Evolutionary conservation across 37 sponge, comb jelly and placozoan genomes (phyloP), one percentile per base, ranked within the genome.

Genomic region (Halisarca cf. caerulea): DNA sequence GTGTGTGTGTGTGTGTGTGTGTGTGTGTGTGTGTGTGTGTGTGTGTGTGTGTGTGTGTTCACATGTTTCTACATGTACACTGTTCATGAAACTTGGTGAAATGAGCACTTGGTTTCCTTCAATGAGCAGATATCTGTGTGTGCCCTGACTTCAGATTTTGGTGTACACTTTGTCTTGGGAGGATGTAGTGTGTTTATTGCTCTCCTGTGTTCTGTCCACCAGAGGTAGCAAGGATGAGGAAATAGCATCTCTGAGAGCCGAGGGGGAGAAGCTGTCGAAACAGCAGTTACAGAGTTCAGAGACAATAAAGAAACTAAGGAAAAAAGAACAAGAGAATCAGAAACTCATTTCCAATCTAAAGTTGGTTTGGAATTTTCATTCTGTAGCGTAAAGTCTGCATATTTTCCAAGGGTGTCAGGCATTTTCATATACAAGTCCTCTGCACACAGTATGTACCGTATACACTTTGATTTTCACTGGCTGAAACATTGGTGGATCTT

Each of bases 191-290:
- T 47, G 51, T 47, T 6, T 47, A 11, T 47, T n/a, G n/a, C n/a
- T n/a, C n/a, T n/a, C n/a, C n/a, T n/a, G n/a, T n/a, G n/a, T n/a
- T n/a, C n/a, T n/a, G 7, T 59, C 27, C 41, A 40, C 15, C 36
- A 74, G 77, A 37, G 81, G 45, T n/a, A 88, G 87, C 55, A 92
- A 92, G 45, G 90, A 91, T 5, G 92, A 92, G 33, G 88, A 87
- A 66, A 90, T 95, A 40, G 53, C 88, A 25, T 90, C 84, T 24
- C 86, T 95, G 20, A 89, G 92, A 89, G 90, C 89, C 24, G 96
- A 95, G 89, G 95, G 94, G 62, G 94, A 96, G 77, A 93, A 90
- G 75, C 80, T 96, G 2, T 93, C 96, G 2, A 96, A 93, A 53
- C 93, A 93, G 73, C 88, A 93, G 85, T 87, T 96, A 23, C 94